Conservation (phyloP, 1,140 invertebrate species). For the Berghia stephanieae region DNA sequence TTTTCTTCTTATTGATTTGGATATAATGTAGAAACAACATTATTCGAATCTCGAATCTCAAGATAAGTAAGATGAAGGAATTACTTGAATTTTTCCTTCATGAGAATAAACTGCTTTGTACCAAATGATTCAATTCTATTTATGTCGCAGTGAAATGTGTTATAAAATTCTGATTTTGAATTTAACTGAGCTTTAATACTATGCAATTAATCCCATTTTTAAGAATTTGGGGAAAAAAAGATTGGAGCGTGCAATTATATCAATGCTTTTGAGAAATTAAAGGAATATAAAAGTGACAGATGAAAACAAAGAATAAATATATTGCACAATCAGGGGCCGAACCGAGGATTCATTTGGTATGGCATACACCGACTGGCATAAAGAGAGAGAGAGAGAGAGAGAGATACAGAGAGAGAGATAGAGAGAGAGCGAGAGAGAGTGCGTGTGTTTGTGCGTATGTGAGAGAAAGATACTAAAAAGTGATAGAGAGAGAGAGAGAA, state of each 20-base stretch:
- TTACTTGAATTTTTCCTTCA: no score
- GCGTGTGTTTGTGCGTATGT: no score
- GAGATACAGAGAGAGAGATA: neutral
- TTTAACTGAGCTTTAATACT: no score
- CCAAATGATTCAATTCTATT: no score
- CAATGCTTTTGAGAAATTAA: neutral
- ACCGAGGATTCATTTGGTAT: neutral
- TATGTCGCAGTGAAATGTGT: no score
- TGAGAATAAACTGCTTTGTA: no score
- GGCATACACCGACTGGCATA: neutral
- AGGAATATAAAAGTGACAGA: conserved; percentile 15
- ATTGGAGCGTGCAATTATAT: no score
- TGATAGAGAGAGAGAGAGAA: neutral
- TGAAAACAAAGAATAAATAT: neutral
- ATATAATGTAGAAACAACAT: neutral
- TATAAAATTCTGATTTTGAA: no score
- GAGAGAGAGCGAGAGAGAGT: neutral
- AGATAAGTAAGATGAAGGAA: no score
- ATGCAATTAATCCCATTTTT: no score
- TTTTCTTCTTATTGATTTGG: neutral
- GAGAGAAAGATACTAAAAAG: neutral
- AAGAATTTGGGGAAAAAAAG: no score
- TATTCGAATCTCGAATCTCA: no score
- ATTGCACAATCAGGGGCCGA: neutral
- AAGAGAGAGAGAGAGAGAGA: conserved; percentile 26